A percentile compares a stretch with the other conserved stretches of the same genome.
These are phyloP conservation scores for Dinothrombium tinctorium DNA, from an alignment of 1,140 invertebrate genomes.

Conservation along the genomic window DNA sequence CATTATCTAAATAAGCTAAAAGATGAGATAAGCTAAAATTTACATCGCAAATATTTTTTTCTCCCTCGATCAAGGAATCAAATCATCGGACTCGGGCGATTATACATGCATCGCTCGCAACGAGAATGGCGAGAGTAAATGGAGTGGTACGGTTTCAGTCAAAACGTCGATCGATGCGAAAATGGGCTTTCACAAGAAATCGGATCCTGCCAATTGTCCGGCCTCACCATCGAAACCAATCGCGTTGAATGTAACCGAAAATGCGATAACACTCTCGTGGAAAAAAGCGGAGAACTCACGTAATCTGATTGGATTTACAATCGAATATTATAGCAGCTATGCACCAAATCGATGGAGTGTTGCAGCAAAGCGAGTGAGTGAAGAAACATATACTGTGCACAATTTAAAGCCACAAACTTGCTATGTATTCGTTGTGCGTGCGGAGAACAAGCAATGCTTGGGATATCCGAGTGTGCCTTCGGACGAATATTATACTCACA, in stretches of 20 bases:
- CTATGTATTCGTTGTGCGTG: constrained; percentile 66
- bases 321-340: constrained; percentile 67
- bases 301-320: constrained; percentile 28
- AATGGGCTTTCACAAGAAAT: constrained; percentile 46
- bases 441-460: constrained; percentile 58
- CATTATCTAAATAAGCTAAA: too few relatives aligned
- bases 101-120: constrained; percentile 59
- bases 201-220: constrained; percentile 48
- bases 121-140: constrained; percentile 53
- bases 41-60: too few relatives aligned
- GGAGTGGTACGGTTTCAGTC: constrained; percentile 34
- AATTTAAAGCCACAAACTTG: constrained; percentile 50
- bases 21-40: too few relatives aligned
- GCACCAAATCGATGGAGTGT: constrained; percentile 47
- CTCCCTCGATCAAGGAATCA: constrained; percentile 9
- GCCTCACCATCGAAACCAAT: constrained; percentile 38
- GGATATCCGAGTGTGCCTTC: constrained; percentile 28
- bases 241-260: constrained; percentile 49
- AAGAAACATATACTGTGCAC: constrained; percentile 36
- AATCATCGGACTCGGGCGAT: constrained; percentile 35
- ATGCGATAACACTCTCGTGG: constrained; percentile 56
- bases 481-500: too few relatives aligned
- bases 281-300: constrained; percentile 42
- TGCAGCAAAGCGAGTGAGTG: constrained; percentile 39
- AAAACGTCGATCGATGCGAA: constrained; percentile 39